Percentiles rank a stretch among this genome's conserved stretches.
These are phyloP conservation scores for Zaprionus ornatus DNA, from an alignment of 1,140 invertebrate genomes.

Conservation along the genomic window DNA sequence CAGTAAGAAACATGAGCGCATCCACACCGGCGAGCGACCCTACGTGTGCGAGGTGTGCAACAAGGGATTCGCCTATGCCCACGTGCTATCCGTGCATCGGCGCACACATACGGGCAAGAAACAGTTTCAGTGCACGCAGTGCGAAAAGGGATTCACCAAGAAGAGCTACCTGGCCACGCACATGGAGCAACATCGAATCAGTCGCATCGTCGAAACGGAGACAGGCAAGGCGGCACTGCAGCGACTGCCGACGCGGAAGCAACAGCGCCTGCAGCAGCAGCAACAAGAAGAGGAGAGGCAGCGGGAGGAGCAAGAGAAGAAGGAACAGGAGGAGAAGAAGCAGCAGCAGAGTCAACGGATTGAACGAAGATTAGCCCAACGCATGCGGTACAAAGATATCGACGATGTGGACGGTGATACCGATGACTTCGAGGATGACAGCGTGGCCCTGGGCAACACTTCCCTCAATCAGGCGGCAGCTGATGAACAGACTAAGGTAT, in stretches of 20 bases:
- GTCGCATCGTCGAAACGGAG: not conserved
- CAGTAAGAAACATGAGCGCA: constrained; percentile 87
- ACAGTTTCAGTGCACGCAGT: constrained; percentile 84
- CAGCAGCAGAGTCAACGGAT: not conserved
- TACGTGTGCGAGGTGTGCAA: constrained; percentile 89
- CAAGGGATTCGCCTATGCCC: constrained; percentile 89
- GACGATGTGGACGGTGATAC: constrained; percentile 16
- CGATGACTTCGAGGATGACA: constrained; percentile 33
- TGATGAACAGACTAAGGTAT: constrained; percentile 55
- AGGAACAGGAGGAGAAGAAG: not conserved
- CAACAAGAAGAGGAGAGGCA: not conserved
- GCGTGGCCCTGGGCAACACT: constrained; percentile 12
- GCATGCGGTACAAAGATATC: not conserved
- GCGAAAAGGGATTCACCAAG: constrained; percentile 82
- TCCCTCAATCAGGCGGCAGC: constrained; percentile 33
- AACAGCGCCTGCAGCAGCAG: constrained; percentile 8
- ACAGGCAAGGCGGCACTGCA: not conserved
- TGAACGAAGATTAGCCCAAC: not conserved
- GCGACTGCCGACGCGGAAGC: constrained; percentile 33
- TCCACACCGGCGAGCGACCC: constrained; percentile 91
- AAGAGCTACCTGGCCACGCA: constrained; percentile 75
- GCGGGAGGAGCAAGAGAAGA: not conserved
- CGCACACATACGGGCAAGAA: constrained; percentile 88
- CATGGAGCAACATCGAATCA: constrained; percentile 63
- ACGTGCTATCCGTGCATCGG: constrained; percentile 86